Evolutionary conservation across 2,888 invertebrate genomes (phyloP), one percentile per base, ranked within the genome.

Genomic region (Apamea epomidion): DNA sequence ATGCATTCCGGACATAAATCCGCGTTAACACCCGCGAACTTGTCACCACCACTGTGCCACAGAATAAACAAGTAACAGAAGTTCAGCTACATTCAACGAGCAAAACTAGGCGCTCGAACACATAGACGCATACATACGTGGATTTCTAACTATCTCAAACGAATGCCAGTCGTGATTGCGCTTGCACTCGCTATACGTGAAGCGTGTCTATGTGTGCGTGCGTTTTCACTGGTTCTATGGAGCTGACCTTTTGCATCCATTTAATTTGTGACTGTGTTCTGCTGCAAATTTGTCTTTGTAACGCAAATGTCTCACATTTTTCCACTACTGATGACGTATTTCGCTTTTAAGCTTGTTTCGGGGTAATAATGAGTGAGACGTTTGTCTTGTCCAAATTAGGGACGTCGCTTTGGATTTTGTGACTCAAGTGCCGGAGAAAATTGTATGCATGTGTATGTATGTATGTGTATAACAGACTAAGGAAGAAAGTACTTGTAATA

Each of bases 1-100:
- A 89, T 90, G 89, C 85, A 89, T 83, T 77, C 79, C 45, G 62
- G 69, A 76, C 84, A 87, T 91, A 90, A 90, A 91, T 91, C 89
- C 87, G 71, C 69, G 85, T 90, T 91, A 91, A 83, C 77, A 87
- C 87, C 71, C 75, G 71, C 32, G 75, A 79, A 86, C 85, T 86
- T 89, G 91, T 90, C 87, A 83, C 76, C 80, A 70, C 78, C 69
- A 78, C 76, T 73, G 83, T 72, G 80, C 74, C 37, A 48, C 29
- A 84, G 29, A 8, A 67, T 58, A 67, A 21, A 65, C 8, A 3
- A 0, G 2, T 18, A 12, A n/a, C 58, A 84, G 79, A 84, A 80
- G 48, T 8, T 45, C 7, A 0, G 2, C 4, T 16, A 10, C 18
- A 7, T 21, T 42, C 18, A 18, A 51, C 0, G 1, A 51, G 1